Evolutionary conservation across 1,140 invertebrate species (phyloP).

Genomic region (Mamestra configurata): DNA sequence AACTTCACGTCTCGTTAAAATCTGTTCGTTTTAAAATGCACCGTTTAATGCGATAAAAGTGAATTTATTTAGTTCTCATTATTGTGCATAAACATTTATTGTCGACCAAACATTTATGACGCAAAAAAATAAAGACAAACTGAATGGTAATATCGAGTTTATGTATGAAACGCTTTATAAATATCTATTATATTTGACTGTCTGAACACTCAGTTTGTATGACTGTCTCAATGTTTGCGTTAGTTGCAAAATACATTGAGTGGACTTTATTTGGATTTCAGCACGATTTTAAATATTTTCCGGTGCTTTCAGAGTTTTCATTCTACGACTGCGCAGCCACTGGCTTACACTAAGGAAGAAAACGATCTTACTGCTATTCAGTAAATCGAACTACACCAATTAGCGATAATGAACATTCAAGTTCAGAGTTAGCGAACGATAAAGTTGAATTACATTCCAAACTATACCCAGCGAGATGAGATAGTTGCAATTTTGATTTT

Average conservation of each 20-base stretch:
- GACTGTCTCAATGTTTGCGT: slow-evolving; percentile 7
- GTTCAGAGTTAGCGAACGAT: slow-evolving; percentile 39
- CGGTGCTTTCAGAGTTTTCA: not conserved
- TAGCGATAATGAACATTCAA: slow-evolving; percentile 34
- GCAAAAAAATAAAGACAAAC: slow-evolving; percentile 22
- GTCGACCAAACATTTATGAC: not conserved
- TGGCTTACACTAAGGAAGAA: slow-evolving; percentile 16
- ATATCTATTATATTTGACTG: not conserved
- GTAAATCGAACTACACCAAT: slow-evolving; percentile 41
- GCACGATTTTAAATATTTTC: not conserved
- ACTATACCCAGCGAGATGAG: slow-evolving; percentile 37
- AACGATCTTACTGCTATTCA: not conserved
- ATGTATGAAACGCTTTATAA: slow-evolving; percentile 1
- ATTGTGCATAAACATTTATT: slow-evolving; percentile 37
- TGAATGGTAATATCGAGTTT: not conserved
- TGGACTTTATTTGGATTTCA: slow-evolving; percentile 21
- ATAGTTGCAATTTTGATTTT: slow-evolving; percentile 53
- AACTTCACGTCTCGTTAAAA: slow-evolving; percentile 45
- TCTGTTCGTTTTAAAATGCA: slow-evolving; percentile 21
- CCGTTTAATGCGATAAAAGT: slow-evolving; percentile 27
- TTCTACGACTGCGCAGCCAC: not conserved
- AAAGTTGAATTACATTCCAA: slow-evolving; percentile 47
- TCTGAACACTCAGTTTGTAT: not conserved
- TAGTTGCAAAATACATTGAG: not conserved
- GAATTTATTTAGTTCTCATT: slow-evolving; percentile 29